Base-by-base conservation (phyloP, 1,140 invertebrate genomes). In the Notospermus geniculatus region DNA sequence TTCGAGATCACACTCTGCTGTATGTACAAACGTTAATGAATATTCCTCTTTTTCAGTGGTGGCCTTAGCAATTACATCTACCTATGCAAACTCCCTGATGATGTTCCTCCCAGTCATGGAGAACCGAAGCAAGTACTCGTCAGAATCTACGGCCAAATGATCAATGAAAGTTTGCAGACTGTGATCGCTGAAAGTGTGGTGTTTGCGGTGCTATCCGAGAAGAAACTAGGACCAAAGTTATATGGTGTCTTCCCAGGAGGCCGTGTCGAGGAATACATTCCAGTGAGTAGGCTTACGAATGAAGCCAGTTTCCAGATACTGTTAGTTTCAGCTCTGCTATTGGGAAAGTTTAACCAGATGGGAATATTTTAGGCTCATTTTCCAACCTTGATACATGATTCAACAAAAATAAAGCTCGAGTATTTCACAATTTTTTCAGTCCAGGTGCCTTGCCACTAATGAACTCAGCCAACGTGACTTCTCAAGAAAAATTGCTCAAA, bases 231-330 rank as follows among this genome's bases (percentile, higher is more conserved):
- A 0, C 97, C 96, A 0, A 94, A 92, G 73, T 83, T 98, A 1
- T 92, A 95, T 77, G 96, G 97, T 0, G 90, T 98, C 17, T 99
- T 98, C 77, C 93, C 93, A 5, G 88, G 93, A 13, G 96, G 96
- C 2, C 86, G 97, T 56, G 90, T 99, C 45, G 97, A 99, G 78
- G 92, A 98, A 80, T 98, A 95, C 77, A 95, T 97, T 80, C 91
- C 91, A 54, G 91, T 91, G 80, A 84, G 84, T 70, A 54, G 46
- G 46, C 1, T 13, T 36, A 17, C 30, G 23, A n/a, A n/a, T n/a
- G n/a, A n/a, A n/a, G n/a, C n/a, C 13, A 19, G 32, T 36, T 36
- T 55, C n/a, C 9, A 9, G 11, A 41, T 41, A 32, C 56, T 23
- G 5, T 57, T 29, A 17, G 56, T 7, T 30, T 25, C 28, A 43